Base-by-base conservation (phyloP, 1,140 invertebrate species). In the Procambarus virginalis region DNA sequence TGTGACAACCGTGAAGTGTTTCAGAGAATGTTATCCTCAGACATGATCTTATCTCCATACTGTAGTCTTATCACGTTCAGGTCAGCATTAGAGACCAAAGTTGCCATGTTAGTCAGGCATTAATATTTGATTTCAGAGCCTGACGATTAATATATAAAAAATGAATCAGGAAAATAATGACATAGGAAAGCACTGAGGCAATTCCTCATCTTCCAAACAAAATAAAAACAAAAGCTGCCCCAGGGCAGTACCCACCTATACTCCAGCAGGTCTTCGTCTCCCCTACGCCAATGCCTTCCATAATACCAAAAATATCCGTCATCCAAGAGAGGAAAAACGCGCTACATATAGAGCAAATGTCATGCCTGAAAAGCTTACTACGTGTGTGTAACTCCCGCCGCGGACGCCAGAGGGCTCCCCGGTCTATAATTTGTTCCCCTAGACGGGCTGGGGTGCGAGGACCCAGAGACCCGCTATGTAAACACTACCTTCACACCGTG, bases 371-470 rank as follows among this genome's bases (percentile, higher is more conserved):
- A 20, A 20, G 64, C 20, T 68, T 68, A 68, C 64, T 68, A 68
- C 64, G 64, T 4, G 10, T 58, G 8, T 58, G 8, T 68, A 68
- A 68, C 64, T 68, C 64, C 64, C 64, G 64, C 17, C 64, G 64
- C 64, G 64, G 64, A 68, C 64, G 64, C 64, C 17, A 68, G 64
- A 68, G 64, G 64, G 10, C 64, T 68, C 64, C 64, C 17, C 64
- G 10, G 64, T 68, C 64, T 68, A 68, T 68, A 68, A 68, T 68
- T 68, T 68, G 64, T 68, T 68, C 64, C 64, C 64, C 64, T 68
- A 68, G 64, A 68, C 64, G 64, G 64, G 64, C 64, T 3, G 64
- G 64, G 64, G 64, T 68, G 64, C 64, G 64, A 17, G 64, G 64
- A 68, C 64, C 64, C 64, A 68, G 64, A 17, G 64, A 68, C 64